Percentiles rank a stretch among this genome's conserved stretches.
These are phyloP conservation scores for Lordiphosa mommai DNA, from an alignment of 1,140 invertebrate species.

Conservation along the genomic window DNA sequence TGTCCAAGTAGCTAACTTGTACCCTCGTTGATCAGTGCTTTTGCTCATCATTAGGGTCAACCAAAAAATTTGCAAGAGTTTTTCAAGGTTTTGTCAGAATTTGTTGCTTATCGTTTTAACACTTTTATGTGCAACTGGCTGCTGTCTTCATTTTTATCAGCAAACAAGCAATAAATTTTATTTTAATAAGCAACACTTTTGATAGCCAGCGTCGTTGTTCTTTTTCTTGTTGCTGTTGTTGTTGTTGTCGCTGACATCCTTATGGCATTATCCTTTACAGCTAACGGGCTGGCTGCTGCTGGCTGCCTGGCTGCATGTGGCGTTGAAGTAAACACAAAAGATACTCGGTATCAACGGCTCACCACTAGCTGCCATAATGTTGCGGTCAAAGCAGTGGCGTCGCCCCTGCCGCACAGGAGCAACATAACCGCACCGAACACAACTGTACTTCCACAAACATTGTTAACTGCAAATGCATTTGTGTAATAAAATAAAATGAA, in stretches of 20 bases:
- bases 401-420: not conserved
- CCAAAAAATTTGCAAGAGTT: not conserved
- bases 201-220: constrained; percentile 38
- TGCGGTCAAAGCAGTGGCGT: constrained; percentile 41
- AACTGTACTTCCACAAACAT: not conserved
- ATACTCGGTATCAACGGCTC: constrained; percentile 52
- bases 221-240: constrained; percentile 1
- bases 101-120: constrained; percentile 69
- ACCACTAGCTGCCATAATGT: constrained; percentile 46
- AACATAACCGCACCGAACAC: not conserved
- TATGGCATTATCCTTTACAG: not conserved
- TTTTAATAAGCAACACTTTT: constrained; percentile 76
- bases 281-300: constrained; percentile 9
- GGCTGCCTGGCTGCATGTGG: constrained; percentile 12
- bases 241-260: not conserved
- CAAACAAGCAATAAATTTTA: constrained; percentile 75
- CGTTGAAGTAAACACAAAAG: constrained; percentile 67
- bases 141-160: constrained; percentile 71
- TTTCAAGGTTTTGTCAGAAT: constrained; percentile 9
- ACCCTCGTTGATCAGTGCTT: not conserved
- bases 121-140: constrained; percentile 47
- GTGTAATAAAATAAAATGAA: no score
- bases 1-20: constrained; percentile 17
- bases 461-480: no score
- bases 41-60: constrained; percentile 4